phyloP scores from a whole-genome alignment of 1,140 invertebrate species.

The Rhagoletis pomonella region DNA sequence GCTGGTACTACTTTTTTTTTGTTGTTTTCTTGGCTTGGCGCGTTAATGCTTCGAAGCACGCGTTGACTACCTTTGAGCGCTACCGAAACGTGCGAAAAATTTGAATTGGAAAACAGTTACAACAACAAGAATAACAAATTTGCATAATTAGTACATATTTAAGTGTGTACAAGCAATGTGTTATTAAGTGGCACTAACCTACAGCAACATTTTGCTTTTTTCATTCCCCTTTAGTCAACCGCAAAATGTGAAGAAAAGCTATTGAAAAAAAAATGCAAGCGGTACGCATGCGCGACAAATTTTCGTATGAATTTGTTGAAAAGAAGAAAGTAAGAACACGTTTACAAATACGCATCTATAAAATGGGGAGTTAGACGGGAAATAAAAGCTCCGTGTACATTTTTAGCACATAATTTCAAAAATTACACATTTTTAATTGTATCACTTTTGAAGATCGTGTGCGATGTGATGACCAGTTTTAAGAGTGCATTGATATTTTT shows the following conservation, averaged over 20 bases:
- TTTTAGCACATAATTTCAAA: no score
- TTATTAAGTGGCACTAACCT: slow-evolving; percentile 1
- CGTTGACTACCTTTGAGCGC: background rate
- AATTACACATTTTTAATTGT: no score
- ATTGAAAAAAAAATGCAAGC: slow-evolving; percentile 12
- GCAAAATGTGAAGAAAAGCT: slow-evolving; percentile 23
- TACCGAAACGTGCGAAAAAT: slow-evolving; percentile 30
- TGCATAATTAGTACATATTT: background rate
- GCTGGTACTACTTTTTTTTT: background rate
- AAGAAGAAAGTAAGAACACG: no score
- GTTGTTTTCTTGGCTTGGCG: background rate
- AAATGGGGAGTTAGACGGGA: no score
- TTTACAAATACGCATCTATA: no score
- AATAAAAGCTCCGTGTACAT: no score
- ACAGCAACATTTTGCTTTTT: background rate
- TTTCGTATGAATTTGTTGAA: slow-evolving; percentile 1
- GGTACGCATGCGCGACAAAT: slow-evolving; percentile 14
- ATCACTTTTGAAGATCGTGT: no score
- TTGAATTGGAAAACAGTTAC: slow-evolving; percentile 28
- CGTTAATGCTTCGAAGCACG: background rate
- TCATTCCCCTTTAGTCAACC: background rate
- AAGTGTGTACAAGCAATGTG: background rate
- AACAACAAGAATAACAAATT: slow-evolving; percentile 35
- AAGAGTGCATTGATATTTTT: no score
- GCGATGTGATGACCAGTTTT: no score